Conservation (phyloP, 2,888 invertebrate species). For the Pheosia tremula region DNA sequence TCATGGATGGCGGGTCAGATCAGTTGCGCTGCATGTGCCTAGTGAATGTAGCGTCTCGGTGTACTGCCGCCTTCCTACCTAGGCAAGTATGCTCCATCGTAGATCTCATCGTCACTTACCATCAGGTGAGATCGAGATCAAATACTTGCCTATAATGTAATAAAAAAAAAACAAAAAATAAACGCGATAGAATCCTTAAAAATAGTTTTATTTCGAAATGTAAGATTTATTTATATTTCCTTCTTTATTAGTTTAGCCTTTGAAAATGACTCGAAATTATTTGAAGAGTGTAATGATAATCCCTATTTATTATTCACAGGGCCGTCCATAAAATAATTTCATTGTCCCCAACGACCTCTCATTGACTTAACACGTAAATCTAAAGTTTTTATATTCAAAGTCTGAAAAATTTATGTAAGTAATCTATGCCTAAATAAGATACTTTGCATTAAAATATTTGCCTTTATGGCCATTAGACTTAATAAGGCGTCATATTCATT, state of each 20-base stretch:
- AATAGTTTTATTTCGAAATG: too few species aligned
- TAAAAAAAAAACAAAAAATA: too few species aligned
- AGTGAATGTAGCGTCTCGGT: too few species aligned
- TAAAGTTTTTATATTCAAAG: conserved; percentile 28
- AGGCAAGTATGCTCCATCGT: too few species aligned
- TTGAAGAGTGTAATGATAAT: conserved; percentile 16
- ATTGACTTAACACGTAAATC: conserved; percentile 27
- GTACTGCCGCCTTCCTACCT: too few species aligned
- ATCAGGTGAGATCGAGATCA: too few species aligned
- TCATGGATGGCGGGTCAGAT: too few species aligned
- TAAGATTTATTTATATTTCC: neutral
- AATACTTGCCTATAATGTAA: too few species aligned
- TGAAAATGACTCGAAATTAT: conserved; percentile 5
- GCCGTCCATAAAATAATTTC: conserved; percentile 32
- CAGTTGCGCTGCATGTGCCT: too few species aligned
- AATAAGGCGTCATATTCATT: neutral
- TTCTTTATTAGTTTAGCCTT: neutral
- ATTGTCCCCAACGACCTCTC: conserved; percentile 22
- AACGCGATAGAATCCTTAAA: too few species aligned
- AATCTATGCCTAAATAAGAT: conserved; percentile 13
- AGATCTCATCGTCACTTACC: too few species aligned
- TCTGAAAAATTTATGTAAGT: conserved; percentile 18
- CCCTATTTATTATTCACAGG: conserved; percentile 30
- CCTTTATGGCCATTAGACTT: conserved; percentile 12
- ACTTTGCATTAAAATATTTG: conserved; percentile 13